Conservation (phyloP, 2,888 invertebrate species). For the Adela reaumurella region DNA sequence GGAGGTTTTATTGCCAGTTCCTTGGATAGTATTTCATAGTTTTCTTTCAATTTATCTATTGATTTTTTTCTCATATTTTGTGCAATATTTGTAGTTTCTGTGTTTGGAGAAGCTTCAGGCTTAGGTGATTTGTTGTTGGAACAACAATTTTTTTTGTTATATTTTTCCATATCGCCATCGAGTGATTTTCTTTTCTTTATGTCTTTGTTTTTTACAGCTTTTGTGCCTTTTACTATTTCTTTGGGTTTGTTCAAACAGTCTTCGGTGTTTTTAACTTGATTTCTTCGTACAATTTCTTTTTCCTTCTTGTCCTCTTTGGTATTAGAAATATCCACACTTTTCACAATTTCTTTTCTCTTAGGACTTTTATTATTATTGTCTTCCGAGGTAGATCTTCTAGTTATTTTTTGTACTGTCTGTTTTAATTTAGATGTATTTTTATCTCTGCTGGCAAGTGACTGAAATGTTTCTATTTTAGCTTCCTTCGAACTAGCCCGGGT, state of each 20-base stretch:
- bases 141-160: neutral
- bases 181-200: slow-evolving; percentile 1
- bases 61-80: too few species aligned
- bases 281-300: too few species aligned
- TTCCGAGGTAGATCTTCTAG: slow-evolving; percentile 7
- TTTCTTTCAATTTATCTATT: too few species aligned
- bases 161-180: neutral
- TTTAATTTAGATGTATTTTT: slow-evolving; percentile 23
- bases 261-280: slow-evolving; percentile 5
- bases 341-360: slow-evolving; percentile 2
- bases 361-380: neutral
- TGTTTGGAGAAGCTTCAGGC: neutral
- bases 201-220: slow-evolving; percentile 2
- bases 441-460: too few species aligned
- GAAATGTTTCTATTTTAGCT: slow-evolving; percentile 5
- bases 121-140: neutral
- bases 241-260: slow-evolving; percentile 5
- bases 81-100: too few species aligned
- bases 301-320: slow-evolving; percentile 3
- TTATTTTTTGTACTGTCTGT: slow-evolving; percentile 6
- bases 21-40: too few species aligned
- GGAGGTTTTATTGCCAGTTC: too few species aligned
- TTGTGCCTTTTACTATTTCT: slow-evolving; percentile 10
- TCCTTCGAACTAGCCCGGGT: neutral
- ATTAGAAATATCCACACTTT: slow-evolving; percentile 1